phyloP scores from a whole-genome alignment of 2,888 invertebrate genomes.

The Nomada fucata region DNA sequence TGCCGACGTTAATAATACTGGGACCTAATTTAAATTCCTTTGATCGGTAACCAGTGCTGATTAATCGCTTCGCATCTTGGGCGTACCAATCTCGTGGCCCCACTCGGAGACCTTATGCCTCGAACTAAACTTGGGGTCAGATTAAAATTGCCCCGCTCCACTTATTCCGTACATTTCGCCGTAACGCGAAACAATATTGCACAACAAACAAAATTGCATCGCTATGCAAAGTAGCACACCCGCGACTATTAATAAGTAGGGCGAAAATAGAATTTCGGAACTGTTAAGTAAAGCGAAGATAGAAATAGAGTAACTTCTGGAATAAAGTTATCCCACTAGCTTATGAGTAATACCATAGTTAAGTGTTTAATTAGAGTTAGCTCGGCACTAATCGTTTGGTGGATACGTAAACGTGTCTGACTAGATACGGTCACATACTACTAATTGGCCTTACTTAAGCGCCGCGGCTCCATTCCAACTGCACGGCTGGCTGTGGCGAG shows the following conservation, averaged over 20 bases:
- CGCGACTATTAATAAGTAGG: no score
- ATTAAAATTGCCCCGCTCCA: no score
- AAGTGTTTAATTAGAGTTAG: background rate
- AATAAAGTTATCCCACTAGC: no score
- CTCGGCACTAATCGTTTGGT: background rate
- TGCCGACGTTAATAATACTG: conserved; percentile 61
- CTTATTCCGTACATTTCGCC: no score
- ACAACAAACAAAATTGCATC: no score
- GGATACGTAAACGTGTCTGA: background rate
- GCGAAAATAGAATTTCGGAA: no score
- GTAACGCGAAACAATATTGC: no score
- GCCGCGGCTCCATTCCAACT: background rate
- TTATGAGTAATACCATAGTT: background rate
- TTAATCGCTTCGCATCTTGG: conserved; percentile 45
- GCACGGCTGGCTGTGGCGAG: background rate
- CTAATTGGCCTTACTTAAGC: background rate
- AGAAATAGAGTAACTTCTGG: no score
- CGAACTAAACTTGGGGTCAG: background rate
- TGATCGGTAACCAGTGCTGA: conserved; percentile 63
- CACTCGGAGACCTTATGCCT: background rate
- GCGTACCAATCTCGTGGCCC: background rate
- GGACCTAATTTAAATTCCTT: conserved; percentile 69
- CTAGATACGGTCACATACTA: background rate
- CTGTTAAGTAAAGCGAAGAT: no score
- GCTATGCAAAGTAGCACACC: no score